Evolutionary conservation across 2,888 invertebrate species (phyloP).

Genomic region (Pachycephus smyrnensis): DNA sequence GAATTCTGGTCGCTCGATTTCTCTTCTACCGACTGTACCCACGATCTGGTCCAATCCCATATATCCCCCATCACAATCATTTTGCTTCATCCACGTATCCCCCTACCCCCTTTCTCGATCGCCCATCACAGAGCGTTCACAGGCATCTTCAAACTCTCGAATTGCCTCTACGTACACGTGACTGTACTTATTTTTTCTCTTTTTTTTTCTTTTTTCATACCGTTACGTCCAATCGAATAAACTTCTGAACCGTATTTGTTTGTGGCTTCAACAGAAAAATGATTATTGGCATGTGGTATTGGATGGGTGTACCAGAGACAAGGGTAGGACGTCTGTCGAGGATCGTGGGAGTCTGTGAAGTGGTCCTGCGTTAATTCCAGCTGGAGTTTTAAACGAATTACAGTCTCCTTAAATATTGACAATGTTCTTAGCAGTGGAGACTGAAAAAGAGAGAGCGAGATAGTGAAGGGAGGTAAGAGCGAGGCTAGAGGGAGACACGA

Average conservation of each 20-base stretch:
- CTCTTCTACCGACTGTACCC: neutral
- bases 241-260: neutral
- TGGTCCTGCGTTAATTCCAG: conserved; percentile 32
- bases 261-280: neutral
- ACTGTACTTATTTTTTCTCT: neutral
- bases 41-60: neutral
- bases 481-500: conserved; percentile 18
- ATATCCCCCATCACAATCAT: neutral
- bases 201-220: too few relatives aligned
- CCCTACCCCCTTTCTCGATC: neutral
- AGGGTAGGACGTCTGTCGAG: neutral
- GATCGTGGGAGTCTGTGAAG: neutral
- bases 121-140: neutral
- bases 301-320: neutral
- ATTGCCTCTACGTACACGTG: neutral
- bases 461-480: conserved; percentile 14
- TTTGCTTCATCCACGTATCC: neutral
- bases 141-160: neutral
- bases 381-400: conserved; percentile 37
- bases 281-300: neutral
- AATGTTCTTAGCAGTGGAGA: conserved; percentile 34
- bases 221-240: neutral
- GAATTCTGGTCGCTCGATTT: neutral
- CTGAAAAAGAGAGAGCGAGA: conserved; percentile 18
- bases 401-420: conserved; percentile 53